Evolutionary conservation across 1,140 invertebrate species (phyloP).

Genomic region (Dufourea novaeangliae): DNA sequence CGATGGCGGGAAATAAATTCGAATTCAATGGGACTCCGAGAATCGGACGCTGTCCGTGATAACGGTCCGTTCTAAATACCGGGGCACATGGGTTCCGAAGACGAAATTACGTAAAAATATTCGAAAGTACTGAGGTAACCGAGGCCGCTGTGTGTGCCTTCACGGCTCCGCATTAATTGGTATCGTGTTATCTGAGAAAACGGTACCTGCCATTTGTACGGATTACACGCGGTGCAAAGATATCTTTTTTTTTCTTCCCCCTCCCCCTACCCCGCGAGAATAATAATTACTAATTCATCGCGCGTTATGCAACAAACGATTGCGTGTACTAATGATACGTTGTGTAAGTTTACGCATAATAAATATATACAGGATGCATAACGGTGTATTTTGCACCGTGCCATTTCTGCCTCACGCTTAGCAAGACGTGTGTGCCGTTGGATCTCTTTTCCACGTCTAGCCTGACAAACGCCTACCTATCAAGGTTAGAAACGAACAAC

Average conservation of each 20-base stretch:
- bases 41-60: slow-evolving; percentile 28
- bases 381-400: slow-evolving; percentile 37
- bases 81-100: background rate
- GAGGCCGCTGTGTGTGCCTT: background rate
- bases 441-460: background rate
- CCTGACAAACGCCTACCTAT: background rate
- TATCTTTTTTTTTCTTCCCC: slow-evolving; percentile 15
- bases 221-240: slow-evolving; percentile 30
- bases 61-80: slow-evolving; percentile 46
- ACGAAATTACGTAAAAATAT: slow-evolving; percentile 42
- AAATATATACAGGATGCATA: slow-evolving; percentile 43
- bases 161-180: slow-evolving; percentile 14
- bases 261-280: slow-evolving; percentile 9
- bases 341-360: slow-evolving; percentile 51
- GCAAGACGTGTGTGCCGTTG: slow-evolving; percentile 3
- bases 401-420: slow-evolving; percentile 15
- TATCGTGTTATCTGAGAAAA: slow-evolving; percentile 22
- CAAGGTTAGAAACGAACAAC: background rate
- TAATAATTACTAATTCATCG: slow-evolving; percentile 46
- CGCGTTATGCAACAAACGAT: slow-evolving; percentile 50
- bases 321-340: slow-evolving; percentile 42
- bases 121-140: slow-evolving; percentile 10
- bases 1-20: background rate
- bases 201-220: slow-evolving; percentile 42
- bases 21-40: background rate